Base-by-base conservation (phyloP, 2,797 vertebrate species). In the Oreochromis mossambicus region DNA sequence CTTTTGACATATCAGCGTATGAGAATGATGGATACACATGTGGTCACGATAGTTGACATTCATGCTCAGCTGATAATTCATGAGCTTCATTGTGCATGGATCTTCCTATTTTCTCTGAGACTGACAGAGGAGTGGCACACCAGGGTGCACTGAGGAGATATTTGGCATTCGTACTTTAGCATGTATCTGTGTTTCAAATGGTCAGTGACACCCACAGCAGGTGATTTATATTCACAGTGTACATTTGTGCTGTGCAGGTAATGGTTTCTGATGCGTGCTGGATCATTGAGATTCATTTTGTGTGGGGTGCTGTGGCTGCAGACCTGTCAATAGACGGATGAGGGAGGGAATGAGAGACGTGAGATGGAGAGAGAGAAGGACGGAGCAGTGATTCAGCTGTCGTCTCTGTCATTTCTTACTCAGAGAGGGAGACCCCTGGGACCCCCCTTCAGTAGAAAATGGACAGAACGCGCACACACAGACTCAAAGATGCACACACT, bases 211-310 rank as follows among this genome's bases (percentile, higher is more conserved):
- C 76, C 68, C 52, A 80, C 58, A 1, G 11, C 12, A 4, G 73
- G 73, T 87, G 77, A 94, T 93, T 94, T 90, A 89, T 90, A 93
- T 93, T 91, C 92, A 89, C 88, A 26, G 58, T 91, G 92, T 93
- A 91, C 83, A 86, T 91, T 92, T 89, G 92, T 78, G 90, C 79
- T 56, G 41, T 70, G 78, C 86, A 93, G 91, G 89, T 93, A 89
- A 92, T 89, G 89, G 85, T 85, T 91, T 88, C 83, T 82, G 91
- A 91, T 91, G 78, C 54, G 1, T 34, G 83, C 87, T 13, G 89
- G 89, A 92, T 93, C 93, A 94, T 94, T 95, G 92, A 90, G 83
- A 96, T 95, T 94, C 94, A 90, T 81, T 84, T 87, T 87, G 85
- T 87, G 91, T 46, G 8, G 43, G 55, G 83, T 11, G 70, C 77